phyloP scores from a whole-genome alignment of 2,888 invertebrate genomes.

The Trimorus sp. region DNA sequence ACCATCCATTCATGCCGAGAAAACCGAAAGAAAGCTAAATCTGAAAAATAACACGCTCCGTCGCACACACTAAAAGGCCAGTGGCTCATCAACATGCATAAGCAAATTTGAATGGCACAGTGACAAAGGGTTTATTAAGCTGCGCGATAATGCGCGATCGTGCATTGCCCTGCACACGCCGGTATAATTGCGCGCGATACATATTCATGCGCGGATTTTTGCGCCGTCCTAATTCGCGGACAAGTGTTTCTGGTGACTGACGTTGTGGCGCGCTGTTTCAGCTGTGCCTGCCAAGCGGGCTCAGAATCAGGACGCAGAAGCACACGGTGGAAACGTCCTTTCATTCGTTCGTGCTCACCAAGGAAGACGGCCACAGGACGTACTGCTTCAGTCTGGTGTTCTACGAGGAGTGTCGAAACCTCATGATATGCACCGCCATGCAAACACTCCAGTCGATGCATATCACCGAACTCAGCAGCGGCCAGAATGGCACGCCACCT shows the following conservation, averaged over 20 bases:
- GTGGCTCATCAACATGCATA: neutral
- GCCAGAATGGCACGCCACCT: slow-evolving; percentile 83
- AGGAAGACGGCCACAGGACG: slow-evolving; percentile 96
- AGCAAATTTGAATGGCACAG: slow-evolving; percentile 1
- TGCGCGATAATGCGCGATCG: slow-evolving; percentile 16
- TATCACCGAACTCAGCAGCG: slow-evolving; percentile 93
- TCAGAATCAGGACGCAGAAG: slow-evolving; percentile 97
- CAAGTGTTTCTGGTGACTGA: no score
- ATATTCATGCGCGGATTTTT: slow-evolving; percentile 16
- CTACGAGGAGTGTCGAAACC: slow-evolving; percentile 96
- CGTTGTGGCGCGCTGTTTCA: slow-evolving; percentile 78
- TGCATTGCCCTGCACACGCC: slow-evolving; percentile 11
- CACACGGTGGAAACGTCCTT: slow-evolving; percentile 92
- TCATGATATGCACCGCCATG: slow-evolving; percentile 97
- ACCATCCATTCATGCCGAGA: no score
- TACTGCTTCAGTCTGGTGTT: slow-evolving; percentile 98
- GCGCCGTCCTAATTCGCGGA: neutral
- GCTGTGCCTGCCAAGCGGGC: slow-evolving; percentile 97
- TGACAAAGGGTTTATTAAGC: slow-evolving; percentile 15
- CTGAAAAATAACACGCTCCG: no score
- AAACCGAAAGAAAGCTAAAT: no score
- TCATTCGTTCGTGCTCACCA: slow-evolving; percentile 98
- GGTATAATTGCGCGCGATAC: slow-evolving; percentile 16
- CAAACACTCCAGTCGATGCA: slow-evolving; percentile 97
- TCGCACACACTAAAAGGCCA: no score